phyloP scores from a whole-genome alignment of 2,888 invertebrate genomes.

The Caradrina kadenii region DNA sequence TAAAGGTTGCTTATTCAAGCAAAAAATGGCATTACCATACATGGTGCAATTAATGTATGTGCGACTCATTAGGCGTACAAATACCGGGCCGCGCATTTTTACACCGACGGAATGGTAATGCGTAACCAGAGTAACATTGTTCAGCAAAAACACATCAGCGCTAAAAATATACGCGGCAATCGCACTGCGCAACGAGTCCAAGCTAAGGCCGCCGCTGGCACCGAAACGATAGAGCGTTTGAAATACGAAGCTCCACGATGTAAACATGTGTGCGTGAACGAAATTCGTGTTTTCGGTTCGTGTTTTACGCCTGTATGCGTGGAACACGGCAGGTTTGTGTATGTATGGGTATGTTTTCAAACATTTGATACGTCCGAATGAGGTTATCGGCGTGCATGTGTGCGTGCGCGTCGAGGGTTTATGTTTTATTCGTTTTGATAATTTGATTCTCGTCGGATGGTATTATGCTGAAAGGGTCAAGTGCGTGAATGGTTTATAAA shows the following conservation, averaged over 20 bases:
- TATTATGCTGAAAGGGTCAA: slow-evolving; percentile 86
- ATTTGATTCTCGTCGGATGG: slow-evolving; percentile 79
- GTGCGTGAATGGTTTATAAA: slow-evolving; percentile 85
- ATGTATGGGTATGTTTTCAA: slow-evolving; percentile 71
- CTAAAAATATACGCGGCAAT: slow-evolving; percentile 84
- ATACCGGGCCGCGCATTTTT: slow-evolving; percentile 67
- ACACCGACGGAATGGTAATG: slow-evolving; percentile 73
- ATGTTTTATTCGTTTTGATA: slow-evolving; percentile 83
- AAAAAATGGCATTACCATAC: slow-evolving; percentile 73
- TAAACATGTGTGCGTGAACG: slow-evolving; percentile 57
- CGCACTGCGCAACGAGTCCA: slow-evolving; percentile 77
- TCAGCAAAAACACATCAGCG: slow-evolving; percentile 86
- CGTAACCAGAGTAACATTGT: slow-evolving; percentile 64
- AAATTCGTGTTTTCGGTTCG: slow-evolving; percentile 64
- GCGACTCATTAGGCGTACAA: slow-evolving; percentile 68
- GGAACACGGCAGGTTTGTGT: slow-evolving; percentile 35
- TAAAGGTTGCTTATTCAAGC: slow-evolving; percentile 61
- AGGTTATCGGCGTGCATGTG: slow-evolving; percentile 78
- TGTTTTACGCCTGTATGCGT: slow-evolving; percentile 57
- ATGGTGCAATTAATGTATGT: slow-evolving; percentile 63
- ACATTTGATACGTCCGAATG: slow-evolving; percentile 80
- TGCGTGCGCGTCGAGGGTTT: slow-evolving; percentile 74
- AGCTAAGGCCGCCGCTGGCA: slow-evolving; percentile 80
- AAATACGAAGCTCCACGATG: slow-evolving; percentile 69
- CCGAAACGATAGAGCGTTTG: slow-evolving; percentile 63